phyloP scores from a whole-genome alignment of 2,113 vertebrate species.

The Origma solitaria region DNA sequence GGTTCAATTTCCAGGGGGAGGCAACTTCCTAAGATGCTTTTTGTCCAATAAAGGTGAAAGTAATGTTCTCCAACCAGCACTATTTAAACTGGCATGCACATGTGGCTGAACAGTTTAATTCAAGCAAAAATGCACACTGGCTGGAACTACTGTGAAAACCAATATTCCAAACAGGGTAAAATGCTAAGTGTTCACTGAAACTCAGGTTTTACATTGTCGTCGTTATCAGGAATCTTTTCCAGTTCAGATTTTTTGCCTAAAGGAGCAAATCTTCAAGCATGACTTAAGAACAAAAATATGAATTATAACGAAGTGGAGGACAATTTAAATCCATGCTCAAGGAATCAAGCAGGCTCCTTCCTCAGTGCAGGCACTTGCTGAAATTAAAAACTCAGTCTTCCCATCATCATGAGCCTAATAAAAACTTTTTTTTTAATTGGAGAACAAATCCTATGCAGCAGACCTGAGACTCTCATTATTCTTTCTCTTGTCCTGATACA shows the following conservation, averaged over 20 bases:
- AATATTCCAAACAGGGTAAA: not conserved
- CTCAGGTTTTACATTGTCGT: not conserved
- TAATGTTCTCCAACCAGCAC: conserved; percentile 3
- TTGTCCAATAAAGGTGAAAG: conserved; percentile 39
- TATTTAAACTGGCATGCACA: conserved; percentile 40
- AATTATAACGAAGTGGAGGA: not conserved
- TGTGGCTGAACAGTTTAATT: conserved; percentile 23
- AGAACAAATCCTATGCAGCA: not conserved
- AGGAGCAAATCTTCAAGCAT: not conserved
- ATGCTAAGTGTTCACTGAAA: not conserved
- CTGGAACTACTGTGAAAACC: conserved; percentile 23
- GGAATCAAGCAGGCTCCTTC: not conserved
- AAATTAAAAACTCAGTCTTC: not conserved
- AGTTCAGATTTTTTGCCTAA: not conserved
- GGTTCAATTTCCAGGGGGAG: conserved; percentile 6
- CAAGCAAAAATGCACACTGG: conserved; percentile 6
- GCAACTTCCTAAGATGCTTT: not conserved
- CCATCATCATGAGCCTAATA: not conserved
- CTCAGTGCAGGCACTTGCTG: not conserved
- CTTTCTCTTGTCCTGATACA: not conserved
- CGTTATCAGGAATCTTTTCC: not conserved
- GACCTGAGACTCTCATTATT: not conserved
- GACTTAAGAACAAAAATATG: not conserved
- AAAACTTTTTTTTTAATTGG: not conserved
- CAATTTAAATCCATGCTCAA: not conserved